These are phyloP conservation scores for Paraescarpia echinospica DNA, from an alignment of 1,140 invertebrate species.

Conservation along the genomic window DNA sequence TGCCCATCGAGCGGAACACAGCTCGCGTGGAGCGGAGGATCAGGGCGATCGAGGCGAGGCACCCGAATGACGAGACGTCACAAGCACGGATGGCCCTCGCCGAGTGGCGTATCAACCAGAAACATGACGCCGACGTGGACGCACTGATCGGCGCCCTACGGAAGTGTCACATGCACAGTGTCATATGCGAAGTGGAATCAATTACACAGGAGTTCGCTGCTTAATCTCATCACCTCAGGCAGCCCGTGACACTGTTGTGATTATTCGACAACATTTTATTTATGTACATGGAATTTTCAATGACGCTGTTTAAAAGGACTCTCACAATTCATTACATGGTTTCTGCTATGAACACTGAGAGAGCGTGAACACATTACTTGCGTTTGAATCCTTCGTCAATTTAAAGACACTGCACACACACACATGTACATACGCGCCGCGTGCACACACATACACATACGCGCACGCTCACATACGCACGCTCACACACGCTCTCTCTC, in stretches of 20 bases:
- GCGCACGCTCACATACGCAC: too few species aligned
- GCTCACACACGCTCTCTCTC: too few species aligned
- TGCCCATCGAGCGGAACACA: slow-evolving; percentile 21
- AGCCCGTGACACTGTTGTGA: neutral
- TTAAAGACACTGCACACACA: too few species aligned
- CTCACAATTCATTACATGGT: neutral
- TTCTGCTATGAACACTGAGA: neutral
- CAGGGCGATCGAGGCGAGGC: slow-evolving; percentile 19
- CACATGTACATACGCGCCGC: too few species aligned
- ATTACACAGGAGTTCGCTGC: slow-evolving; percentile 16
- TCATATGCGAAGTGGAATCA: slow-evolving; percentile 20
- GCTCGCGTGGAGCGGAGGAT: slow-evolving; percentile 7
- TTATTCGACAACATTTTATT: too few species aligned
- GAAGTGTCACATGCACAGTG: slow-evolving; percentile 16
- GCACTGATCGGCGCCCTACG: slow-evolving; percentile 22
- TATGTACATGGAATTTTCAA: neutral
- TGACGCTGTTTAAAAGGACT: neutral
- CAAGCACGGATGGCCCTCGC: slow-evolving; percentile 24
- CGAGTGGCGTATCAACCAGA: slow-evolving; percentile 26
- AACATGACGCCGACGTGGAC: slow-evolving; percentile 21
- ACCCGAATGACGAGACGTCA: slow-evolving; percentile 15
- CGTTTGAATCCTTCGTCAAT: too few species aligned
- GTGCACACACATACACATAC: too few species aligned
- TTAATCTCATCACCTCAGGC: neutral
- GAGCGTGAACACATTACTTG: neutral